Evolutionary conservation across 1,140 invertebrate species (phyloP).

Genomic region (Heliconius hewitsoni): DNA sequence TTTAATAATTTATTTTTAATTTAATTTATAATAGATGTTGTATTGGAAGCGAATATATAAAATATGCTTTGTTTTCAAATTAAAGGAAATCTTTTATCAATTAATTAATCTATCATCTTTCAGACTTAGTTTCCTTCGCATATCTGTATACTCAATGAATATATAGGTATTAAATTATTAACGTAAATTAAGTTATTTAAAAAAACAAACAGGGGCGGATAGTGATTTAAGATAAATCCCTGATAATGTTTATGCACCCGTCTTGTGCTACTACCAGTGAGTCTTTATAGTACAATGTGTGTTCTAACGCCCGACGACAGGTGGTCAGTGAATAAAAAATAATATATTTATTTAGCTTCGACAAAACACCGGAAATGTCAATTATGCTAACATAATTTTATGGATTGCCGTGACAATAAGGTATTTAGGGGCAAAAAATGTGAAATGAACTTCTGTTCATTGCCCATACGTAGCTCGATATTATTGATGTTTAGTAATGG

Average conservation of each 20-base stretch:
- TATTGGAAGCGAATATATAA: too few relatives aligned
- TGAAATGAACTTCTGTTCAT: neutral
- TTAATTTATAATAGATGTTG: too few relatives aligned
- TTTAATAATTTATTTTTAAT: too few relatives aligned
- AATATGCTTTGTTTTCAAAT: too few relatives aligned
- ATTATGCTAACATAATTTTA: constrained; percentile 42
- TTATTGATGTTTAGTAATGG: neutral
- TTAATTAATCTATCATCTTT: too few relatives aligned
- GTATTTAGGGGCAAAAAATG: constrained; percentile 11
- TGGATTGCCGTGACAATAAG: constrained; percentile 31
- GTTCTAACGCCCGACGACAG: constrained; percentile 42
- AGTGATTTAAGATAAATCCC: neutral
- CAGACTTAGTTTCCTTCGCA: too few relatives aligned
- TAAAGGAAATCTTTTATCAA: too few relatives aligned
- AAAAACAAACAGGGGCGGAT: too few relatives aligned
- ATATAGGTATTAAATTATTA: too few relatives aligned
- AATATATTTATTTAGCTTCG: neutral
- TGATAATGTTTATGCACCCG: constrained; percentile 25
- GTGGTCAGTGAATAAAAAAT: constrained; percentile 48
- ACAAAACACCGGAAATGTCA: constrained; percentile 47
- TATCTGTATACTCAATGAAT: too few relatives aligned
- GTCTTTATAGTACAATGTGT: neutral
- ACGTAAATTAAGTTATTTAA: too few relatives aligned
- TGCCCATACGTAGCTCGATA: neutral
- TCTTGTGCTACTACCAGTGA: neutral